Evolutionary conservation across 1,140 invertebrate species (phyloP).

Genomic region (Pinna nobilis): DNA sequence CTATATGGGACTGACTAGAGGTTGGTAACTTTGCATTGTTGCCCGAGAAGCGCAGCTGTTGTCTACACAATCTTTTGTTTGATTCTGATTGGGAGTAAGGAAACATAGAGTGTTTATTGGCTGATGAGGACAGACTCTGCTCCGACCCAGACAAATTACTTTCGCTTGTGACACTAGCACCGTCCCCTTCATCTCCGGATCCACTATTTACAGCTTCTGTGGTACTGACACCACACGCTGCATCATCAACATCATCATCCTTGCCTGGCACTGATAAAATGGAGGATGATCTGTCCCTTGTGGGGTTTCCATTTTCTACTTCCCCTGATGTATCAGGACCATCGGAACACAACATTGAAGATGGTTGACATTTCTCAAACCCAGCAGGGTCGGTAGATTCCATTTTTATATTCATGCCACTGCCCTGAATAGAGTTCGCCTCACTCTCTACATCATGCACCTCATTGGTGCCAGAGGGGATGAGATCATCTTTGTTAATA

Average conservation of each 20-base stretch:
- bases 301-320: not conserved
- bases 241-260: not conserved
- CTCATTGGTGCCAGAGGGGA: not conserved
- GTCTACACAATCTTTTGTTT: slow-evolving; percentile 17
- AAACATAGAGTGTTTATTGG: slow-evolving; percentile 38
- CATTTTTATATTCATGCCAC: not conserved
- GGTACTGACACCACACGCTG: slow-evolving; percentile 8
- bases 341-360: not conserved
- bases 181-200: slow-evolving; percentile 24
- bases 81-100: slow-evolving; percentile 12
- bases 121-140: slow-evolving; percentile 26
- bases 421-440: not conserved
- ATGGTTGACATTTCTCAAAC: not conserved
- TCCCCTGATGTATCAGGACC: not conserved
- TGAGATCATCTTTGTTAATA: slow-evolving; percentile 10
- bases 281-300: not conserved
- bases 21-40: not conserved
- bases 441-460: not conserved
- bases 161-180: slow-evolving; percentile 42
- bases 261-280: not conserved
- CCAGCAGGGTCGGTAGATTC: not conserved
- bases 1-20: slow-evolving; percentile 1
- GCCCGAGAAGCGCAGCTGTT: not conserved
- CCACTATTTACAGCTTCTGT: slow-evolving; percentile 8
- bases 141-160: slow-evolving; percentile 43